Conservation (phyloP, 2,797 vertebrate species). For the Thamnophis elegans region DNA sequence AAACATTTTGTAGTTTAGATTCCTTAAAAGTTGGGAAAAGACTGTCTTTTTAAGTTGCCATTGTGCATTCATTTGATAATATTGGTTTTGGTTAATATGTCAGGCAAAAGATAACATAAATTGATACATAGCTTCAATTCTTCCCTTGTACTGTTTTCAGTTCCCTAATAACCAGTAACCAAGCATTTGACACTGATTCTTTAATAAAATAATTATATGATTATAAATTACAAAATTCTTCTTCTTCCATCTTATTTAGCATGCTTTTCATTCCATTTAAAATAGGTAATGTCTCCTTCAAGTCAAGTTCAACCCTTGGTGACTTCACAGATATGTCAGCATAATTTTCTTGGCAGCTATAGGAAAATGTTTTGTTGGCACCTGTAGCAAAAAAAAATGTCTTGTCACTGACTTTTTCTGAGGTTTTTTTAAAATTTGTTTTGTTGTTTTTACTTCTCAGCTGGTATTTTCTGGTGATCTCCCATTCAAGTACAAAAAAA, state of each 20-base stretch:
- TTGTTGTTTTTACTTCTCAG: neutral
- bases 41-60: neutral
- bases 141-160: neutral
- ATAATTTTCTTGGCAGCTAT: neutral
- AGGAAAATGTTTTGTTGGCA: neutral
- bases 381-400: neutral
- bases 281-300: neutral
- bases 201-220: neutral
- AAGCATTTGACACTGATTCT: neutral
- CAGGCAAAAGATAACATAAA: neutral
- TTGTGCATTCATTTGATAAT: neutral
- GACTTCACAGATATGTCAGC: neutral
- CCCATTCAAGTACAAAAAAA: neutral
- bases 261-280: neutral
- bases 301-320: neutral
- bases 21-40: neutral
- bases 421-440: neutral
- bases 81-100: neutral
- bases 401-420: neutral
- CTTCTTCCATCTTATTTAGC: neutral
- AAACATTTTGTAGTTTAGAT: constrained; percentile 16
- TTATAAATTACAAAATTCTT: neutral
- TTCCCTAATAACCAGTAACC: neutral
- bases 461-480: neutral
- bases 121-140: neutral